Evolutionary conservation across 1,140 invertebrate genomes (phyloP), one percentile per base, ranked within the genome.

Genomic region (Venturia canescens): DNA sequence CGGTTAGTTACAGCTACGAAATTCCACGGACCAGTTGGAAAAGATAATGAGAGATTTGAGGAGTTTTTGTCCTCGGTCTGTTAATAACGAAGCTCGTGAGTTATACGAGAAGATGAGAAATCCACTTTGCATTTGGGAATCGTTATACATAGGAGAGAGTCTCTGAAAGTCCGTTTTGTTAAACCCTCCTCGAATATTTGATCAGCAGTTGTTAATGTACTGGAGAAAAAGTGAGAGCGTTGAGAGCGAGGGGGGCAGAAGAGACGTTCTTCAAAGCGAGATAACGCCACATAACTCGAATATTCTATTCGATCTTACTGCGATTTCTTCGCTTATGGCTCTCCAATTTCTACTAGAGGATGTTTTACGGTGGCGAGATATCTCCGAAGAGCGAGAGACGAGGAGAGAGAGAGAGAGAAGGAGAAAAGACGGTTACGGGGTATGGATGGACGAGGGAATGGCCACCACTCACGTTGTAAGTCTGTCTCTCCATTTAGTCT

Each of bases 221-320:
- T 3, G 50, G 16, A 53, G 50, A 53, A 53, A 53, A 53, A 53
- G 50, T 53, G 50, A 63, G 23, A 63, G 60, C 60, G 2, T 11
- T 3, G n/a, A 63, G 60, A 23, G n/a, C 60, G 60, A 57, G 38
- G 27, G 18, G 3, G 71, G 31, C 15, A 4, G 44, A 11, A 18
- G 13, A 38, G 31, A 5, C 71, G 71, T 74, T 69, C 66, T 29
- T 69, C 16, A 23, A 27, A 29, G 16, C 81, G 81, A n/a, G 85
- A 86, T 86, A 86, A 83, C 78, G 60, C 83, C 82, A 81, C 85
- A 86, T 87, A 83, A 79, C 83, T 85, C 82, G 85, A 29, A 84
- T 86, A 81, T 82, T 83, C 74, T 84, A 82, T 80, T 69, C 82
- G 82, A 83, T 69, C 66, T 69, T 69, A 31, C 66, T 31, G 66